Evolutionary conservation across 2,888 invertebrate species (phyloP).

Genomic region (Polylopha cassiicola): DNA sequence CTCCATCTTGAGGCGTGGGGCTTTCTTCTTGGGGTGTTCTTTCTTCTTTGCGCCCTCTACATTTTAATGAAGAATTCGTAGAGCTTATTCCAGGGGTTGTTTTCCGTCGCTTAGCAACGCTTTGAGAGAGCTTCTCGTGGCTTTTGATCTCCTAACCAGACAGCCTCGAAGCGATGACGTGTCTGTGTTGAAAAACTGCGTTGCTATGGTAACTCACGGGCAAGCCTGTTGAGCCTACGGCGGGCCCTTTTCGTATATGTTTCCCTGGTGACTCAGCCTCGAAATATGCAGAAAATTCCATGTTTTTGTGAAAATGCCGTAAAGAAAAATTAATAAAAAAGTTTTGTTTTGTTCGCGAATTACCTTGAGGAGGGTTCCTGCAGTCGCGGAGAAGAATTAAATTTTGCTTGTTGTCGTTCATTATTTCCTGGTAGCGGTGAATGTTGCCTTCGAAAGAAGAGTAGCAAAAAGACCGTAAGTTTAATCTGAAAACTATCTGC

Average conservation of each 20-base stretch:
- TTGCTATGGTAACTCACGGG: conserved; percentile 9
- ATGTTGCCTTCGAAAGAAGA: conserved; percentile 11
- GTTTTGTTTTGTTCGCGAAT: conserved; percentile 26
- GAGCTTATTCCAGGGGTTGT: conserved; percentile 1
- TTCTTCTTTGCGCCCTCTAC: conserved; percentile 15
- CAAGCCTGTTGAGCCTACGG: conserved; percentile 4
- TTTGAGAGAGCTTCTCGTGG: conserved; percentile 3
- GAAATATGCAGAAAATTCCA: conserved; percentile 71
- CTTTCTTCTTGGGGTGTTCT: conserved; percentile 12
- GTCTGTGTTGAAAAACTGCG: conserved; percentile 28
- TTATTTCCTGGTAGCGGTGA: conserved; percentile 14
- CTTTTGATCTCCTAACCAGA: conserved; percentile 39
- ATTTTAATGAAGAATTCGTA: conserved; percentile 7
- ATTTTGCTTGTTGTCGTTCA: background rate
- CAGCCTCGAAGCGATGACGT: conserved; percentile 45
- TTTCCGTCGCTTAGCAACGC: conserved; percentile 18
- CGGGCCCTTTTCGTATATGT: conserved; percentile 30
- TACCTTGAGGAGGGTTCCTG: background rate
- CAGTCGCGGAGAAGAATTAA: conserved; percentile 1
- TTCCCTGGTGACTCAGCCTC: conserved; percentile 44
- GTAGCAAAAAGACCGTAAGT: background rate
- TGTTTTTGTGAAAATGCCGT: conserved; percentile 56
- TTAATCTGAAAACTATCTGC: background rate
- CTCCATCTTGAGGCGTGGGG: conserved; percentile 29
- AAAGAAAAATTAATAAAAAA: conserved; percentile 31